phyloP scores from a whole-genome alignment of 2,888 invertebrate genomes.

The Dilophus febrilis region DNA sequence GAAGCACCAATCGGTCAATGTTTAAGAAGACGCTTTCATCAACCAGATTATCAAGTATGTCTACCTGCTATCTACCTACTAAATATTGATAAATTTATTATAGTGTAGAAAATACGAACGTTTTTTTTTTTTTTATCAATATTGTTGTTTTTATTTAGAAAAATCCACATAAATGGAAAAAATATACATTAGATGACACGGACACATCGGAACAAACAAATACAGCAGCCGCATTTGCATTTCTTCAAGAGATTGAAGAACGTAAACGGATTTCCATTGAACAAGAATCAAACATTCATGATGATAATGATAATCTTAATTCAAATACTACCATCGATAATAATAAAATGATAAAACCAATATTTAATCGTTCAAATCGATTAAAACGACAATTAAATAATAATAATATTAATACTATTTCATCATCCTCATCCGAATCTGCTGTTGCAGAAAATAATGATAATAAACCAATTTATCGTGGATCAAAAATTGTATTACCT shows the following conservation, averaged over 20 bases:
- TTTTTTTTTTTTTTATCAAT: background rate
- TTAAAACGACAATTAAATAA: conserved; percentile 8
- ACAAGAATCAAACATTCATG: conserved; percentile 15
- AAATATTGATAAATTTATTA: background rate
- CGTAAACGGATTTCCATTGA: conserved; percentile 24
- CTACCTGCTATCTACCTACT: no score
- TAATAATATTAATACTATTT: background rate
- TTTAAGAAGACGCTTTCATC: conserved; percentile 15
- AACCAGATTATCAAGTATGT: conserved; percentile 32
- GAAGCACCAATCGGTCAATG: conserved; percentile 44
- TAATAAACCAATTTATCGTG: conserved; percentile 37
- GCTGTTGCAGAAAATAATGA: conserved; percentile 17
- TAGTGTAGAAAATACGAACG: background rate
- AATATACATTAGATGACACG: conserved; percentile 64
- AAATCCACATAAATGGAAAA: conserved; percentile 69
- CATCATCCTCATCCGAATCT: conserved; percentile 6
- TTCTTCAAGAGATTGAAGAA: conserved; percentile 49
- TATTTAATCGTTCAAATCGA: conserved; percentile 10
- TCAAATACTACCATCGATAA: conserved; percentile 2
- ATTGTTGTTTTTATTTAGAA: conserved; percentile 32
- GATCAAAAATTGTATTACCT: conserved; percentile 60
- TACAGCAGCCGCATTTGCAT: conserved; percentile 58
- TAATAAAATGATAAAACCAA: conserved; percentile 10
- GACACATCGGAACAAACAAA: conserved; percentile 68
- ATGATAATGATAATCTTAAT: background rate